Conservation (phyloP, 2,797 vertebrate species). For the Myioborus melanocephalus region DNA sequence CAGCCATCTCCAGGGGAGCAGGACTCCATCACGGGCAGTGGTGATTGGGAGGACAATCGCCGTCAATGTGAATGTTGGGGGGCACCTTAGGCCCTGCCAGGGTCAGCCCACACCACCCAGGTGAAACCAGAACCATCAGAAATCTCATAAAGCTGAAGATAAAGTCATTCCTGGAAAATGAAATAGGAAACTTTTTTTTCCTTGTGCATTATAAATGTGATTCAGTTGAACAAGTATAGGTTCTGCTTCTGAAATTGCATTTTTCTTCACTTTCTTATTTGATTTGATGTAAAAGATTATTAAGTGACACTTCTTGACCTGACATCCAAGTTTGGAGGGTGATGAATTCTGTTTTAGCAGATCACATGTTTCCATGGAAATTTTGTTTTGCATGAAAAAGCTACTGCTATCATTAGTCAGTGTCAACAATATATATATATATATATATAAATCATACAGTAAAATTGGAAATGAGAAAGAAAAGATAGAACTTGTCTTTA, state of each 20-base stretch:
- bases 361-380: background rate
- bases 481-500: background rate
- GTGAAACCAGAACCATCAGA: background rate
- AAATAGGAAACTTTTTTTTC: background rate
- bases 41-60: background rate
- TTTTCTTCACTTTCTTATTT: background rate
- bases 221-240: background rate
- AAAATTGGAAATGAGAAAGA: background rate
- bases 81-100: background rate
- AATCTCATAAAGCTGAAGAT: background rate
- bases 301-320: background rate
- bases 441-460: background rate
- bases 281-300: background rate
- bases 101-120: background rate
- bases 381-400: background rate
- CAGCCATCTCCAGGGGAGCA: background rate
- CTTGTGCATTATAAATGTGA: background rate
- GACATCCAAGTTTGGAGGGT: background rate
- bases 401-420: background rate
- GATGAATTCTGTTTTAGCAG: background rate
- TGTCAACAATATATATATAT: background rate
- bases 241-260: background rate
- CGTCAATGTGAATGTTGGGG: background rate
- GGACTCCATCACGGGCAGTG: accelerated
- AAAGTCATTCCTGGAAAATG: background rate